Base-by-base conservation (phyloP, 1,140 invertebrate species). In the Prorops nasuta region DNA sequence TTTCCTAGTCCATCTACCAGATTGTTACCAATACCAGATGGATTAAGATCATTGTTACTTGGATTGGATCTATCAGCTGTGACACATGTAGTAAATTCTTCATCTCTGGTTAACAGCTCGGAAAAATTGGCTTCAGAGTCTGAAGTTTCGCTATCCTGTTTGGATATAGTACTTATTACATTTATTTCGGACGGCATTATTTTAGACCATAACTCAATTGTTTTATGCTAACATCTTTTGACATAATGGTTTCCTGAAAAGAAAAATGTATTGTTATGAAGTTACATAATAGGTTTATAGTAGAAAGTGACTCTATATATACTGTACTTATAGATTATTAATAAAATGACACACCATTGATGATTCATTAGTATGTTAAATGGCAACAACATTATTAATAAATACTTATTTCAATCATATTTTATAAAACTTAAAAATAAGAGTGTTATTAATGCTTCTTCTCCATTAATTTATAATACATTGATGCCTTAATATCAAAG, bases 161-260 rank as follows among this genome's bases (percentile, higher is more conserved):
- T 57, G 19, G 57, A 64, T 51, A 65, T 36, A 56, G 61, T 64
- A 38, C 49, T 52, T 47, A 46, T 53, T 6, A 49, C 42, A 54
- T 64, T 56, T 49, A 66, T 55, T 58, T 66, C 64, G 18, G 69
- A 69, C 51, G 70, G 66, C 71, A 74, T 72, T 17, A 58, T 63
- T 49, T 51, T 48, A 45, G 48, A 47, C 49, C 58, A 60, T 60
- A 60, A 32, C 17, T 48, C 19, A 19, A 34, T 48, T 44, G 8
- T 43, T 34, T 28, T 19, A 24, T 2, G 40, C 31, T 34, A 40
- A 48, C 22, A 24, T 31, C 12, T 24, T 21, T 9, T 28, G 10
- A 28, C 14, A 9, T 9, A 24, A 16, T 9, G 24, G 9, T 2
- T 21, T 14, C 10, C 55, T 58, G 35, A n/a, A 44, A 48, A 45